Evolutionary conservation across 2,797 vertebrate species (phyloP).

Genomic region (Sitta carolinensis): DNA sequence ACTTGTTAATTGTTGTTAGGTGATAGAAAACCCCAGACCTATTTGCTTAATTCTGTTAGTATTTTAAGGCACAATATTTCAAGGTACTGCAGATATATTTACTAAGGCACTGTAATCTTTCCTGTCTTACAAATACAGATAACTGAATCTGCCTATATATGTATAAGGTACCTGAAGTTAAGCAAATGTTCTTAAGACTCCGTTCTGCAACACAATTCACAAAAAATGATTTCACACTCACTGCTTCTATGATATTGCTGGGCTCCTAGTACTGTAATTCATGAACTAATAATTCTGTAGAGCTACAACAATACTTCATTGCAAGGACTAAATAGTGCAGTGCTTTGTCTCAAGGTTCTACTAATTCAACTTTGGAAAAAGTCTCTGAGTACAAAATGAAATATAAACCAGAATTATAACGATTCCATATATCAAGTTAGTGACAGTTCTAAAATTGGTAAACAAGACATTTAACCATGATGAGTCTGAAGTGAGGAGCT

Average conservation of each 20-base stretch:
- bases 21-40: background rate
- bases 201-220: background rate
- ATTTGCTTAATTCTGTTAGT: background rate
- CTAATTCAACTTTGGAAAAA: background rate
- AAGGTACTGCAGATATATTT: background rate
- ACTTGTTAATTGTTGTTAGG: background rate
- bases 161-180: background rate
- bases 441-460: background rate
- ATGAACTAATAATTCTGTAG: background rate
- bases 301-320: background rate
- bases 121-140: background rate
- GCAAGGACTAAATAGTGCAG: background rate
- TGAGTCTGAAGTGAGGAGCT: background rate
- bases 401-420: background rate
- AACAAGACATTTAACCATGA: background rate
- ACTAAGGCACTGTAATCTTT: background rate
- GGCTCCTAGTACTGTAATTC: background rate
- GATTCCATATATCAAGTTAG: background rate
- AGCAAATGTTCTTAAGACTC: background rate
- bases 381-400: background rate
- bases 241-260: background rate
- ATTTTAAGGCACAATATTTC: background rate
- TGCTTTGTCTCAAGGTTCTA: background rate
- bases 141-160: background rate
- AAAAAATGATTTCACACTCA: background rate